Evolutionary conservation across 2,113 vertebrate genomes (phyloP).

Genomic region (Equus przewalskii): DNA sequence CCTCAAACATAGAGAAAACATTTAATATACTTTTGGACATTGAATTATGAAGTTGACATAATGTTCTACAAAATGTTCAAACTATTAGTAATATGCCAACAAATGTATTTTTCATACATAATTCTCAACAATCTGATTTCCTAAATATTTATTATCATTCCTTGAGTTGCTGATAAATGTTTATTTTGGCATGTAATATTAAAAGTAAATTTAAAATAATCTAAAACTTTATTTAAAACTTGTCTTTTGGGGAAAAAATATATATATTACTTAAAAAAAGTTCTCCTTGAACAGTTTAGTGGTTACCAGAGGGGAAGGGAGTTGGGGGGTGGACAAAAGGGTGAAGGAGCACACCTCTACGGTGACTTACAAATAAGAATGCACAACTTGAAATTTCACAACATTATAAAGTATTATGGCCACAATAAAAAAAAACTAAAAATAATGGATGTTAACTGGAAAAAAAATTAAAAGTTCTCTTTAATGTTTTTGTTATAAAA

Average conservation of each 20-base stretch:
- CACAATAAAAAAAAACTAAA: too few relatives aligned
- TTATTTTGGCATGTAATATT: not conserved
- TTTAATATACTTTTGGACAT: not conserved
- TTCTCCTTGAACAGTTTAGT: too few relatives aligned
- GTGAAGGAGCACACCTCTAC: too few relatives aligned
- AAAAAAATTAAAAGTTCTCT: not conserved
- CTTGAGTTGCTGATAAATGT: not conserved
- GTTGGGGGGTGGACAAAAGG: too few relatives aligned
- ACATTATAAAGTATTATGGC: too few relatives aligned
- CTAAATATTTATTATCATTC: not conserved
- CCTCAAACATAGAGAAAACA: not conserved
- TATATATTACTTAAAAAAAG: not conserved
- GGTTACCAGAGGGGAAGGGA: too few relatives aligned
- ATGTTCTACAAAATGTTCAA: not conserved
- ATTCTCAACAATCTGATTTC: not conserved
- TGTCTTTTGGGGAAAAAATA: not conserved
- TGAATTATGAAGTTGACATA: not conserved
- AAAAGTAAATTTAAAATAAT: not conserved
- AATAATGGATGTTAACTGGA: too few relatives aligned
- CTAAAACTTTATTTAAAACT: not conserved
- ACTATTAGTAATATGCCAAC: not conserved
- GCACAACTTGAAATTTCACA: too few relatives aligned
- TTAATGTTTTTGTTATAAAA: not conserved
- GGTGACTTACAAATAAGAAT: too few relatives aligned
- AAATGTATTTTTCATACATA: not conserved